Conservation (phyloP, 2,113 vertebrate genomes). For the Hippoglossus stenolepis region DNA sequence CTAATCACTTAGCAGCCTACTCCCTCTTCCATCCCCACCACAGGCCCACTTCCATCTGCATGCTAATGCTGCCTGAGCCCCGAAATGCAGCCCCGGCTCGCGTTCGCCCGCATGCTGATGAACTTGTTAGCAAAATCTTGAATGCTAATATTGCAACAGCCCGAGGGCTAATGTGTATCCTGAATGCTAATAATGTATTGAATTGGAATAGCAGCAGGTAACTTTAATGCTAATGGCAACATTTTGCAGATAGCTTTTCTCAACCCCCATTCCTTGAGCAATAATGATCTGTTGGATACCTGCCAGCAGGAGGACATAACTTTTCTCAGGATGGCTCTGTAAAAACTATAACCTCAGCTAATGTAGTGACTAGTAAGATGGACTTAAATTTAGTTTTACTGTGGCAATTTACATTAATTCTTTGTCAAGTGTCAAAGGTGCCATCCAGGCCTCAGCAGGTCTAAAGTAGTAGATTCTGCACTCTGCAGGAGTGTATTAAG, state of each 20-base stretch:
- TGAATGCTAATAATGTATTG: constrained; percentile 55
- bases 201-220: constrained; percentile 32
- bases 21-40: constrained; percentile 33
- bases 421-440: background rate
- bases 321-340: background rate
- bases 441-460: constrained; percentile 23
- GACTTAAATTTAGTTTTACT: constrained; percentile 16
- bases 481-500: too few species aligned
- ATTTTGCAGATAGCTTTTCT: constrained; percentile 23
- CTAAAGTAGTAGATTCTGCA: constrained; percentile 2
- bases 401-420: constrained; percentile 4
- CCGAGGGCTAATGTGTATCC: constrained; percentile 37
- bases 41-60: constrained; percentile 48
- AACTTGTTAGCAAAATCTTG: constrained; percentile 64
- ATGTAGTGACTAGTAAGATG: constrained; percentile 1
- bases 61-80: constrained; percentile 65
- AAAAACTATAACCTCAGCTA: background rate
- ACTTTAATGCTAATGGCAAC: constrained; percentile 17
- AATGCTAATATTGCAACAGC: constrained; percentile 64
- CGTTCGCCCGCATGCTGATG: constrained; percentile 58
- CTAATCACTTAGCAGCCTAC: constrained; percentile 64
- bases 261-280: constrained; percentile 9
- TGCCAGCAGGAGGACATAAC: background rate
- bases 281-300: constrained; percentile 1
- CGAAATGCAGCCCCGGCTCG: constrained; percentile 24